Conservation (phyloP, 1,140 invertebrate species). For the Gryllus bimaculatus region DNA sequence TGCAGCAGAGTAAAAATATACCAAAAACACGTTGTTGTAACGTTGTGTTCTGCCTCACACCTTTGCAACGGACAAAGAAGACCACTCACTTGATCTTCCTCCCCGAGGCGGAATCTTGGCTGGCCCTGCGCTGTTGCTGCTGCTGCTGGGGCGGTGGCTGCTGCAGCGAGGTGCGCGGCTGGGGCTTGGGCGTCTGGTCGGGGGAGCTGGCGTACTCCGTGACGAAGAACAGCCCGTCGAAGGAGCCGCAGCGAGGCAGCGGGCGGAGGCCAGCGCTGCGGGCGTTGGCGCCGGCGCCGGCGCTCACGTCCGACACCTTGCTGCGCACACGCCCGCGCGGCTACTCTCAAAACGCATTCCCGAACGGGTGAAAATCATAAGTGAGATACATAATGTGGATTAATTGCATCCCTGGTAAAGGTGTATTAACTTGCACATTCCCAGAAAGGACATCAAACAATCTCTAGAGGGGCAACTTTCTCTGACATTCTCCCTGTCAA, state of each 20-base stretch:
- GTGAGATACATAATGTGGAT: no score
- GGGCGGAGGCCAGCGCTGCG: background rate
- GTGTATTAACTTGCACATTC: no score
- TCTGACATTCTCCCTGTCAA: no score
- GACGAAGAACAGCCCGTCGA: conserved; percentile 38
- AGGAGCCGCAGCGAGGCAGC: conserved; percentile 31
- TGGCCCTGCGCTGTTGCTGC: background rate
- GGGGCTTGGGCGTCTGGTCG: background rate
- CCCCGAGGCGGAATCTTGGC: background rate
- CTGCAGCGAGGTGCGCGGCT: background rate
- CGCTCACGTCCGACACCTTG: background rate
- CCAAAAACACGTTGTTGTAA: no score
- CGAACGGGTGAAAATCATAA: no score
- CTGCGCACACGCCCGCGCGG: no score
- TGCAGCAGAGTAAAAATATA: no score
- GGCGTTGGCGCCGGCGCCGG: background rate
- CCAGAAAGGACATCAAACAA: no score
- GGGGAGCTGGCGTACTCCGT: conserved; percentile 23
- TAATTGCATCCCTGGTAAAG: no score
- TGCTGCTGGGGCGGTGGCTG: background rate
- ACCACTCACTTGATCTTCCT: background rate
- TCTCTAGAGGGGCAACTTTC: no score
- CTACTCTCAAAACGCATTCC: no score
- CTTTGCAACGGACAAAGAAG: background rate
- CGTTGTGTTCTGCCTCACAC: background rate